Evolutionary conservation across 1,140 invertebrate genomes (phyloP).

Genomic region (Drosophila neocordata): DNA sequence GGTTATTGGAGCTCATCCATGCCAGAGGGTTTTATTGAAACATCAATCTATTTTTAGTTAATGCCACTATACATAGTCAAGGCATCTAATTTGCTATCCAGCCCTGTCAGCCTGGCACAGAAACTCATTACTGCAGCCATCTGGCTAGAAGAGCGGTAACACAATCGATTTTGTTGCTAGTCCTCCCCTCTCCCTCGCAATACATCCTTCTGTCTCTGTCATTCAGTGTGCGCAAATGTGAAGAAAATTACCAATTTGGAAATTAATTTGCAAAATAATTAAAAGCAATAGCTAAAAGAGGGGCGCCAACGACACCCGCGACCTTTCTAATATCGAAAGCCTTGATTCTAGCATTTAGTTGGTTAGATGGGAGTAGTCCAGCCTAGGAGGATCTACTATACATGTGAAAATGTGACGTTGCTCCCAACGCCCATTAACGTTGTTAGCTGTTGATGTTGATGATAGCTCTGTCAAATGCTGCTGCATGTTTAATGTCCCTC

Average conservation of each 20-base stretch:
- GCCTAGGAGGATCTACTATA: no score
- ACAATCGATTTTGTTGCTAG: not conserved
- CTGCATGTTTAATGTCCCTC: slow-evolving; percentile 79
- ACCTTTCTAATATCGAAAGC: not conserved
- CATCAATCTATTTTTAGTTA: slow-evolving; percentile 8
- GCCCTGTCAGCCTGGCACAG: slow-evolving; percentile 33
- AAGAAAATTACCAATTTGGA: slow-evolving; percentile 80
- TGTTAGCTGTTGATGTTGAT: slow-evolving; percentile 80
- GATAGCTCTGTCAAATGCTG: slow-evolving; percentile 78
- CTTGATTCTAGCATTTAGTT: not conserved
- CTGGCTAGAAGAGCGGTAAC: slow-evolving; percentile 4
- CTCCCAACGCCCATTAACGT: slow-evolving; percentile 67
- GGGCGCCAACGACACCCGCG: slow-evolving; percentile 19
- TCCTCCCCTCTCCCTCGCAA: not conserved
- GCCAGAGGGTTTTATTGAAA: not conserved
- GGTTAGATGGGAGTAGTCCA: not conserved
- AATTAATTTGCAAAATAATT: slow-evolving; percentile 81
- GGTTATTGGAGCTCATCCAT: no score
- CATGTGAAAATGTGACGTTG: slow-evolving; percentile 1
- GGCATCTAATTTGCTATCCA: not conserved
- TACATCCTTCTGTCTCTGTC: not conserved
- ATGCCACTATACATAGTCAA: slow-evolving; percentile 8
- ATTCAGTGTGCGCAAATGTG: slow-evolving; percentile 59
- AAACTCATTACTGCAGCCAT: slow-evolving; percentile 61
- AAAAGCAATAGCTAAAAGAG: slow-evolving; percentile 65